Percentiles rank a stretch among this genome's conserved stretches.
phyloP scores from a whole-genome alignment of 2,113 vertebrate species.

The Chamaea fasciata region DNA sequence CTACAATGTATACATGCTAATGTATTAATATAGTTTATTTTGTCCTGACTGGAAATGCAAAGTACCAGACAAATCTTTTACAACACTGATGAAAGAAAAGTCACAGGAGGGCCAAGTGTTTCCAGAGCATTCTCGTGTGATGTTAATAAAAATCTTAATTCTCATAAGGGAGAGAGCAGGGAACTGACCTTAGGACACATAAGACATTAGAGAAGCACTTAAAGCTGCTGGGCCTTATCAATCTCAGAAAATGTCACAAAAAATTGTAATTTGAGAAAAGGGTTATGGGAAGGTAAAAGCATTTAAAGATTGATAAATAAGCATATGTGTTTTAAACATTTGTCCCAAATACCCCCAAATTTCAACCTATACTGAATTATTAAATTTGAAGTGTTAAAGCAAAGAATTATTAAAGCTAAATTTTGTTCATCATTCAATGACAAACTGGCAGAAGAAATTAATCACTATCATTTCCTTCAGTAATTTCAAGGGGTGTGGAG shows the following conservation, averaged over 20 bases:
- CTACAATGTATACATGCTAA: background rate
- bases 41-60: background rate
- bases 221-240: background rate
- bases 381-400: background rate
- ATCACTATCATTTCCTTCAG: conserved; percentile 18
- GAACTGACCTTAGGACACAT: background rate
- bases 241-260: background rate
- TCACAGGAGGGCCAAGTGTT: background rate
- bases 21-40: background rate
- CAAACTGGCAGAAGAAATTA: conserved; percentile 3
- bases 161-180: background rate
- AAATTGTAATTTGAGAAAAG: background rate
- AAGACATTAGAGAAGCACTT: background rate
- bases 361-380: background rate
- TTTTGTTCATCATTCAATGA: background rate
- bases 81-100: background rate
- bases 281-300: background rate
- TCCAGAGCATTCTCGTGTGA: background rate
- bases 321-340: background rate
- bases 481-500: background rate
- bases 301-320: background rate
- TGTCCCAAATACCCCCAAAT: background rate
- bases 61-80: background rate
- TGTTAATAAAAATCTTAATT: background rate
- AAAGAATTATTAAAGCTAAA: background rate